Evolutionary conservation across 2,888 invertebrate genomes (phyloP).

Genomic region (Ommatoiulus sabulosus): DNA sequence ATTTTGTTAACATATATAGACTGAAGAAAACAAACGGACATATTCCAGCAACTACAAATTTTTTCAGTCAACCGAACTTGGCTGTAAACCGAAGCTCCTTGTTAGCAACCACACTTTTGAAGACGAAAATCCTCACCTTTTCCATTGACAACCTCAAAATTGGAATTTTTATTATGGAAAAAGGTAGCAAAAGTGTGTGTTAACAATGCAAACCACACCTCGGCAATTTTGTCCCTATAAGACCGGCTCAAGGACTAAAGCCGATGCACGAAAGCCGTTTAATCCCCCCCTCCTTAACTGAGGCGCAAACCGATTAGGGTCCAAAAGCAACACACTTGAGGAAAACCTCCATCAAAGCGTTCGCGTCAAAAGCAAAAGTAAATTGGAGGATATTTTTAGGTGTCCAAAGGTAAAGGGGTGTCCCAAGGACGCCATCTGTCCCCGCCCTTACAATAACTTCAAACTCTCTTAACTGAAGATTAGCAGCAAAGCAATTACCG

Average conservation of each 20-base stretch:
- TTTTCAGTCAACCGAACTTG: neutral
- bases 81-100: neutral
- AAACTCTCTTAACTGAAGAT: neutral
- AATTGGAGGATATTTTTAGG: slow-evolving; percentile 31
- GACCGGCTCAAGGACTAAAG: neutral
- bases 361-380: neutral
- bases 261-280: neutral
- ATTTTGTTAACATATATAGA: no score
- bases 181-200: neutral
- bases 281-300: neutral
- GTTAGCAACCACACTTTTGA: neutral
- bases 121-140: neutral
- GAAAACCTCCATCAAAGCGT: neutral
- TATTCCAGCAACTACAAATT: no score
- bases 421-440: slow-evolving; percentile 12
- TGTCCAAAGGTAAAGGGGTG: slow-evolving; percentile 35
- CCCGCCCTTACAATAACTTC: slow-evolving; percentile 35
- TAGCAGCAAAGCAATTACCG: slow-evolving; percentile 32
- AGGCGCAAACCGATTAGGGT: neutral
- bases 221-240: neutral
- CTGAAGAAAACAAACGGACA: no score
- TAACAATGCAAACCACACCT: slow-evolving; percentile 11
- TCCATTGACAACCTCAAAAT: neutral
- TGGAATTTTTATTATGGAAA: neutral
- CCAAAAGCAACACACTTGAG: slow-evolving; percentile 37